phyloP scores from a whole-genome alignment of 1,140 invertebrate genomes.

The Dufourea novaeangliae region DNA sequence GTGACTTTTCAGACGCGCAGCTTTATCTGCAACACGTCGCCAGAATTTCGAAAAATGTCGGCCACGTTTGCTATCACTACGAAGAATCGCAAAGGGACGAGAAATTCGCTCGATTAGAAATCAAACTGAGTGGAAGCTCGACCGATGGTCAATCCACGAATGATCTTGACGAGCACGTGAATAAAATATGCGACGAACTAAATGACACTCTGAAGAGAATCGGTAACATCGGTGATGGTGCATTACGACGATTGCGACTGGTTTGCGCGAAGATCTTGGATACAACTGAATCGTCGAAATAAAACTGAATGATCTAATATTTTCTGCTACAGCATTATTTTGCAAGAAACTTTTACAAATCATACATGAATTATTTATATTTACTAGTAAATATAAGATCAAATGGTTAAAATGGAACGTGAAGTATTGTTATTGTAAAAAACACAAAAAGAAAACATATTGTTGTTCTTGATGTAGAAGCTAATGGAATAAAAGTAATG shows the following conservation, averaged over 20 bases:
- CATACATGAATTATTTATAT: not conserved
- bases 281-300: not conserved
- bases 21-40: slow-evolving; percentile 56
- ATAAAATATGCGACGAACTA: slow-evolving; percentile 53
- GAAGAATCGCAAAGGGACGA: slow-evolving; percentile 63
- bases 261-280: slow-evolving; percentile 11
- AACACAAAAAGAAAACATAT: too few relatives aligned
- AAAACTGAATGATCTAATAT: not conserved
- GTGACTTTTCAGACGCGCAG: slow-evolving; percentile 48
- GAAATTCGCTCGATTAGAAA: slow-evolving; percentile 66
- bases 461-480: too few relatives aligned
- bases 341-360: not conserved
- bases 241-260: slow-evolving; percentile 27
- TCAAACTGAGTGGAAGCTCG: not conserved
- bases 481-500: too few relatives aligned
- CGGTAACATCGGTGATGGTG: slow-evolving; percentile 1
- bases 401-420: too few relatives aligned
- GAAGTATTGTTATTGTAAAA: too few relatives aligned
- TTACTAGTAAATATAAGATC: not conserved
- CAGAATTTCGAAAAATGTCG: not conserved
- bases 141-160: not conserved
- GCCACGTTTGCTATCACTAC: slow-evolving; percentile 24
- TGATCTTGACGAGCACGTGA: slow-evolving; percentile 33
- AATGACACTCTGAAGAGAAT: slow-evolving; percentile 24
- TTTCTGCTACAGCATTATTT: not conserved